Evolutionary conservation across 2,888 invertebrate genomes (phyloP), one percentile per base, ranked within the genome.

Genomic region (Lochmaea capreae): DNA sequence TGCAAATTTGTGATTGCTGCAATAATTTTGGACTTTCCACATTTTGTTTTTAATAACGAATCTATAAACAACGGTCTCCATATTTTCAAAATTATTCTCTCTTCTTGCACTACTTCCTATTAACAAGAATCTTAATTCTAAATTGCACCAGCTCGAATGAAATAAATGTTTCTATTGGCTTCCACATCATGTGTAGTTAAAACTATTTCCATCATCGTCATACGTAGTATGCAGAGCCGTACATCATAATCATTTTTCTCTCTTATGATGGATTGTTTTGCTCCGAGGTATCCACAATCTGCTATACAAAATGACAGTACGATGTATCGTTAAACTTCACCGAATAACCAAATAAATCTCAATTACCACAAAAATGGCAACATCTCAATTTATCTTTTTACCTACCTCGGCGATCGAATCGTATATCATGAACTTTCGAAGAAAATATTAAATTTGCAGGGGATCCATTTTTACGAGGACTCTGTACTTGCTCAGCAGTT

Each of bases 351-450:
- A 80, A 79, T 77, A 76, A 76, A 78, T 77, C 74, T 75, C 76
- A 59, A 71, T 67, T 43, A 69, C 43, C 66, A 69, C 77, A 81
- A 81, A 81, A 79, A 76, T 76, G 73, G 76, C 81, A 84, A 85
- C 84, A 80, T 83, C 85, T 85, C 83, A 84, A 85, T 85, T 83
- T 83, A 83, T 84, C 83, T 82, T 74, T 76, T 78, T 83, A 85
- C 84, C 84, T 85, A 84, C 84, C 81, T 82, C 84, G 79, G 78
- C 78, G 85, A 79, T 80, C 79, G 77, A 79, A 79, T 78, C 79
- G 79, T 79, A 79, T 77, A 77, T 76, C 84, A 84, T 84, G 84
- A 84, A 85, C 84, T 83, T 80, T 78, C 78, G 76, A 79, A 79
- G 81, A 81, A 82, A 83, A 82, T 80, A 83, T 83, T 82, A 82